Conservation (phyloP, 2,113 vertebrate genomes). For the Phasianus colchicus region DNA sequence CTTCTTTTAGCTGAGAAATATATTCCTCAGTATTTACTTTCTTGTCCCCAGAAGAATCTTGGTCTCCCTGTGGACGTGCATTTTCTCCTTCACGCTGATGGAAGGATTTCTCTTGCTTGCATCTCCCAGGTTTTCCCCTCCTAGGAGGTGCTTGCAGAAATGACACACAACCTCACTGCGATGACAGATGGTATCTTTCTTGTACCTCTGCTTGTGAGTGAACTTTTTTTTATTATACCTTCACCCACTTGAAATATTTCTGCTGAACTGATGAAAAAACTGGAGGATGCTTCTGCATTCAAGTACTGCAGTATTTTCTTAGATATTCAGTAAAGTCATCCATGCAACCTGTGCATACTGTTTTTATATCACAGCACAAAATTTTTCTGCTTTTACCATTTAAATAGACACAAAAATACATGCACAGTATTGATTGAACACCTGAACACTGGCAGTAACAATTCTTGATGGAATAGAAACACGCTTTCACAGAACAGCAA, state of each 20-base stretch:
- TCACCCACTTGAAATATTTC: background rate
- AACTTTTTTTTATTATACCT: background rate
- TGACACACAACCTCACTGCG: background rate
- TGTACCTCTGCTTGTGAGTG: background rate
- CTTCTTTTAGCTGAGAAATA: background rate
- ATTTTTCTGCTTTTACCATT: background rate
- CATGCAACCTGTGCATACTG: fast-evolving
- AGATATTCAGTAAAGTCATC: background rate
- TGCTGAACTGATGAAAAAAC: background rate
- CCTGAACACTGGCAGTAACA: background rate
- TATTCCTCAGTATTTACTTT: background rate
- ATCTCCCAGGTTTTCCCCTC: background rate
- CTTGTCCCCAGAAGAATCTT: background rate
- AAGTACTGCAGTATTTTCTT: background rate
- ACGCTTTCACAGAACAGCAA: background rate
- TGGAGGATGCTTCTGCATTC: background rate
- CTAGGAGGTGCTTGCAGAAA: background rate
- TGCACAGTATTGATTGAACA: background rate
- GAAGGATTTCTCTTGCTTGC: background rate
- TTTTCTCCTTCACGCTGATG: background rate
- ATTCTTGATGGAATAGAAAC: background rate
- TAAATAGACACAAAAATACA: background rate
- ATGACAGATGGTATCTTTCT: background rate
- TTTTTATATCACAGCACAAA: background rate
- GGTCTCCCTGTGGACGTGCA: fast-evolving